Base-by-base conservation (phyloP, 2,888 invertebrate species). In the Pandemis corylana region DNA sequence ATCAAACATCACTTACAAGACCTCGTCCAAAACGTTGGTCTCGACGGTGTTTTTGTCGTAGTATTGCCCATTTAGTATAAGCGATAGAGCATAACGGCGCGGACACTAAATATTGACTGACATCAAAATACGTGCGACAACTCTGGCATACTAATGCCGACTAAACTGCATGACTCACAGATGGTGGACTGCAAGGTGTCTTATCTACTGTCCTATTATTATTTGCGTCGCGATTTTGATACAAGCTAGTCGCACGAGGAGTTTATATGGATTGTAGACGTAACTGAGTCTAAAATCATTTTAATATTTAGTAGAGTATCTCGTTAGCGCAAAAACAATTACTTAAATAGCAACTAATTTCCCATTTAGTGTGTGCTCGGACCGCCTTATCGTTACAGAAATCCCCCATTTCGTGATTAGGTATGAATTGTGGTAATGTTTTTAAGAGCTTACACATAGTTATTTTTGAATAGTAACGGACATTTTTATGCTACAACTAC, bases 141-240 rank as follows among this genome's bases (percentile, higher is more conserved):
- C 77, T 81, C 53, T 81, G 85, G 89, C 86, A 89, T 90, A 85
- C 88, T 85, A 89, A 89, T 90, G 88, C 85, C 82, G 79, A 93
- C 93, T 93, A 87, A 91, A 82, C 85, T 80, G 83, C 83, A 85
- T 84, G 83, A 83, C 81, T 83, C 82, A 78, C 67, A 88, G 89
- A 91, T 90, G 91, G 86, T 81, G 83, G 78, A 80, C 80, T 83
- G 89, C 87, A 89, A 91, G 89, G 89, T 92, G 89, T 89, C 88
- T 92, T 90, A 92, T 91, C 92, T 90, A 85, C 76, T 80, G 82
- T 78, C 80, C 81, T 67, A 84, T 84, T 83, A 77, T 81, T 80
- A 63, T 67, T 72, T 42, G 78, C 72, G 77, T 68, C 77, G 81
- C 80, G 83, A 84, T 84, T 88, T 84, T 78, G 83, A 80, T 82